phyloP scores from a whole-genome alignment of 2,888 invertebrate species.

The Trypoxylon attenuatum region DNA sequence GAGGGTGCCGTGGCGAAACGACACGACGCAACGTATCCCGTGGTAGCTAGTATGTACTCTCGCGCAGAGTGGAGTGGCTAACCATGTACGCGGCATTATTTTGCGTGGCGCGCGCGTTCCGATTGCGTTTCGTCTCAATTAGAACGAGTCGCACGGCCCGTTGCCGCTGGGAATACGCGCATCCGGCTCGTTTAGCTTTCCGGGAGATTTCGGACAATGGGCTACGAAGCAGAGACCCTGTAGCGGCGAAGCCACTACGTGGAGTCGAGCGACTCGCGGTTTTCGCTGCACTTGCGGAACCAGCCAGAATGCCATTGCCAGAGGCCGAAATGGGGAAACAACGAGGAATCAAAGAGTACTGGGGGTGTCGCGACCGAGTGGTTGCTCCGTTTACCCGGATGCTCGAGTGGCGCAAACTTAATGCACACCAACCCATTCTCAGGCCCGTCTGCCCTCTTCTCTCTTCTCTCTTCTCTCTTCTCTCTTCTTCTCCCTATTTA shows the following conservation, averaged over 20 bases:
- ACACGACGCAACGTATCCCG: background rate
- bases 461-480: background rate
- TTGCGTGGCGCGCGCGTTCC: background rate
- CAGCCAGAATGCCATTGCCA: too few species aligned
- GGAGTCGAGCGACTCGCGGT: too few species aligned
- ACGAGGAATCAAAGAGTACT: background rate
- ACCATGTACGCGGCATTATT: background rate
- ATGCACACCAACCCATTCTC: too few species aligned
- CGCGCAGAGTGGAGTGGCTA: background rate
- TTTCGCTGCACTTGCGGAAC: too few species aligned
- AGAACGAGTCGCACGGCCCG: background rate
- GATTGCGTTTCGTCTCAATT: background rate
- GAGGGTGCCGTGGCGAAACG: background rate
- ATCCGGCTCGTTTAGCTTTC: too few species aligned
- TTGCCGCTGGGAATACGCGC: background rate
- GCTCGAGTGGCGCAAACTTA: background rate
- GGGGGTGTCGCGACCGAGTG: background rate
- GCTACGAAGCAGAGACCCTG: too few species aligned
- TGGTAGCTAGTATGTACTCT: too few species aligned
- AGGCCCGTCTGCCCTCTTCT: background rate
- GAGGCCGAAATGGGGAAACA: background rate
- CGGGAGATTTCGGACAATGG: too few species aligned
- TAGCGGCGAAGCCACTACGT: too few species aligned
- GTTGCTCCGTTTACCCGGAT: background rate
- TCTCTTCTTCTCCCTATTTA: background rate